Percentiles rank a stretch among this genome's conserved stretches.
Evolutionary conservation across 2,113 vertebrate genomes (phyloP).

Genomic region (Arothron firmamentum): DNA sequence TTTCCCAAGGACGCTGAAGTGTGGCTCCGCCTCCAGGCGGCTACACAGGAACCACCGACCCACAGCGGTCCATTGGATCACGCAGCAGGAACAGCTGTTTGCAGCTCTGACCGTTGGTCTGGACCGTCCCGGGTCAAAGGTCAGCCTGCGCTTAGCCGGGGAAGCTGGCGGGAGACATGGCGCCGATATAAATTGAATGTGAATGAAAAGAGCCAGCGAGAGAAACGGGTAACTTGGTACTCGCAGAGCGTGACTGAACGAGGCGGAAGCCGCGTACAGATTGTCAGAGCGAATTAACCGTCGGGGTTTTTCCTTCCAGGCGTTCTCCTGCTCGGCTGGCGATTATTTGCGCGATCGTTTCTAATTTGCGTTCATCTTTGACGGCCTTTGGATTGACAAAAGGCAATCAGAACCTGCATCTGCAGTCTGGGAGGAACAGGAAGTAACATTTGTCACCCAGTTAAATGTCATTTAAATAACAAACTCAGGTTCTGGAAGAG

Average conservation of each 20-base stretch:
- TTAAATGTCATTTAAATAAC: not conserved
- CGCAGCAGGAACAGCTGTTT: not conserved
- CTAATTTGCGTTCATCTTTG: conserved; percentile 9
- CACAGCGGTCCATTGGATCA: not conserved
- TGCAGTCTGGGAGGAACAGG: not conserved
- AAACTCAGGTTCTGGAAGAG: not conserved
- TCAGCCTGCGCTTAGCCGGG: not conserved
- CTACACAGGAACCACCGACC: not conserved
- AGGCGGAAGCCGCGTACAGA: not conserved
- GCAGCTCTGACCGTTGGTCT: not conserved
- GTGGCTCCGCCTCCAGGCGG: no score
- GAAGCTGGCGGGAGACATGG: not conserved
- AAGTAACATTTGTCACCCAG: not conserved
- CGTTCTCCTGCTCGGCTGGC: conserved; percentile 1
- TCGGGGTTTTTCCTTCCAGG: conserved; percentile 11
- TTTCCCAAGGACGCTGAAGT: not conserved
- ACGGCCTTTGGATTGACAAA: not conserved
- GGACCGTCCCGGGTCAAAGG: conserved; percentile 2
- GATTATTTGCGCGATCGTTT: conserved; percentile 7
- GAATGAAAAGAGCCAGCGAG: not conserved
- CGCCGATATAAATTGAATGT: not conserved
- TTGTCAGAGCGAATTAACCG: conserved; percentile 8
- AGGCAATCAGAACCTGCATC: not conserved
- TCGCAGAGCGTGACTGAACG: not conserved
- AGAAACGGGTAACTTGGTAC: not conserved